Conservation (phyloP, 2,797 vertebrate genomes). For the Rhadinocentrus ornatus region DNA sequence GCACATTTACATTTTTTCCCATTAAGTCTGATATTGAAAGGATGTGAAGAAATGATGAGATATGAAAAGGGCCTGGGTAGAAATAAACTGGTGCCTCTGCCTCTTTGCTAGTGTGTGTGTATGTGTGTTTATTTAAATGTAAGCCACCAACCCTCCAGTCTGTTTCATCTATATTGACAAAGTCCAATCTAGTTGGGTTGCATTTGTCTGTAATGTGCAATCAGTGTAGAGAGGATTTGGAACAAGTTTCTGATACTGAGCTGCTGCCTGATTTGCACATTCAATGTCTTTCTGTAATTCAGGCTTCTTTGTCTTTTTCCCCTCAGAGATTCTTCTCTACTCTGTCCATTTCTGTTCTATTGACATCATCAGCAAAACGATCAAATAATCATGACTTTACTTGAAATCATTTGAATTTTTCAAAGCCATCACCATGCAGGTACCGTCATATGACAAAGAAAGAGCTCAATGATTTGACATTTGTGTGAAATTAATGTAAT, state of each 20-base stretch:
- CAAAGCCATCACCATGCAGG: too few species aligned
- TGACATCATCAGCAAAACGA: constrained; percentile 5
- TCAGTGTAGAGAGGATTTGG: constrained; percentile 53
- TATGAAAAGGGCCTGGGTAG: constrained; percentile 37
- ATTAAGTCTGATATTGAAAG: constrained; percentile 63
- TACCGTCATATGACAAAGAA: too few species aligned
- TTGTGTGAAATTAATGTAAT: too few species aligned
- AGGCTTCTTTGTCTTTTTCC: constrained; percentile 6
- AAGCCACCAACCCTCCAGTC: constrained; percentile 28
- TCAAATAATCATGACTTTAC: not conserved
- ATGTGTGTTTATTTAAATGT: constrained; percentile 45
- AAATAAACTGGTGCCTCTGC: constrained; percentile 36
- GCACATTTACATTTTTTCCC: constrained; percentile 68
- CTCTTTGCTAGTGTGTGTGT: constrained; percentile 13
- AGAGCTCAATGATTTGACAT: too few species aligned
- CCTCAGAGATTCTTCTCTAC: not conserved
- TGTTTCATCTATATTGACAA: constrained; percentile 49
- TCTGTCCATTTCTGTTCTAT: constrained; percentile 18
- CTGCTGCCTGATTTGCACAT: constrained; percentile 59
- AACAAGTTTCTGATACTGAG: constrained; percentile 64
- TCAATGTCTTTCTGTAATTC: constrained; percentile 39
- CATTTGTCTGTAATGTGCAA: constrained; percentile 61
- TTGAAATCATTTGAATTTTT: not conserved
- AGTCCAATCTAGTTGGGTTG: constrained; percentile 48
- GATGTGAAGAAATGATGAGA: constrained; percentile 60